Base-by-base conservation (phyloP, 2,888 invertebrate species). In the Apantesis nais region DNA sequence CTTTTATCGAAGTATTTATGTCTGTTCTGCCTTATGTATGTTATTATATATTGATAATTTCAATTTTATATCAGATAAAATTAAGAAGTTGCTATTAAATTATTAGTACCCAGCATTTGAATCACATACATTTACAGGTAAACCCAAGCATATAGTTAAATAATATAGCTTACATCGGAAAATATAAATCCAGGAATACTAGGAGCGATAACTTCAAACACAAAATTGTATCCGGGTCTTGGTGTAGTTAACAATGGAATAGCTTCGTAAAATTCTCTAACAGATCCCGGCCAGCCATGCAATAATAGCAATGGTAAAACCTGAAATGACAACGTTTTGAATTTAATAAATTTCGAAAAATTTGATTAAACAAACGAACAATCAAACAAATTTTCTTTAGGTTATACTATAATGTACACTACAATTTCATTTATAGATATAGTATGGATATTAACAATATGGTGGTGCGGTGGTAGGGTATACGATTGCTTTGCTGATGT, bases 241-340 rank as follows among this genome's bases (percentile, higher is more conserved):
- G 94, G 94, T 0, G 92, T 93, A 0, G 96, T 96, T 63, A 97
- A 86, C 4, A 96, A 77, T 0, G 97, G 97, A 68, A 97, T 96
- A 0, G 97, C 91, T 81, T 96, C 97, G 83, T 97, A 96, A 87
- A 97, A 98, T 89, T 98, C 98, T 63, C 96, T 94, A 2, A 98
- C 91, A 0, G 97, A 97, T 0, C 97, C 97, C 4, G 98, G 98
- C 98, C 98, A 98, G 31, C 98, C 98, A 83, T 98, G 98, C 0
- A 97, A 90, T 25, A 98, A 83, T 11, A 98, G 86, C 7, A 98
- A 79, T 0, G 98, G 97, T 2, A 96, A 63, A 0, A 97, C 96
- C 94, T 94, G 80, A 68, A 22, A 55, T 14, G 55, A 70, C 25
- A 37, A 25, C 1, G 55, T 55, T 3, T 19, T 9, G 14, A 34